These are phyloP conservation scores for Lepisosteus oculatus DNA, from an alignment of 2,113 vertebrate genomes.

Conservation along the genomic window DNA sequence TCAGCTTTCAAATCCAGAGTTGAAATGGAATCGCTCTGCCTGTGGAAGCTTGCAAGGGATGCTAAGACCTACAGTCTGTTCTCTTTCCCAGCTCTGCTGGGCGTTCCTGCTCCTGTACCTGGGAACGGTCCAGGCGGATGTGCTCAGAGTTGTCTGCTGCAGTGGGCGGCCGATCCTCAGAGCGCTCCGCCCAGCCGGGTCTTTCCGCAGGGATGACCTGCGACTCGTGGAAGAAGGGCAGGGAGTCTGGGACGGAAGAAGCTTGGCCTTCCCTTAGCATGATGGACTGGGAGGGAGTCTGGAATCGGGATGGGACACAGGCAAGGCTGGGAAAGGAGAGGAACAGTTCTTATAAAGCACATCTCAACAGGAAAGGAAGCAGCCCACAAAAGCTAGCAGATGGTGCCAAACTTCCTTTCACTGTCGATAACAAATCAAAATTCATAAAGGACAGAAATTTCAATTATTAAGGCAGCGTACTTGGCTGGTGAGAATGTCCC, in stretches of 20 bases:
- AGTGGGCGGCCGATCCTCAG: slow-evolving; percentile 59
- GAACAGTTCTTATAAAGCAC: slow-evolving; percentile 18
- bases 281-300: slow-evolving; percentile 79
- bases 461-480: slow-evolving; percentile 45
- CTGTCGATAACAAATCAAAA: too few relatives aligned
- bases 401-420: too few relatives aligned
- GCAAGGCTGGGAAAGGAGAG: slow-evolving; percentile 51
- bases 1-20: too few relatives aligned
- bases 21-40: too few relatives aligned
- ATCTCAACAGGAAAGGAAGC: too few relatives aligned
- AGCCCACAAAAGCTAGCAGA: too few relatives aligned
- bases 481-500: slow-evolving; percentile 78
- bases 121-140: slow-evolving; percentile 71
- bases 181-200: slow-evolving; percentile 28
- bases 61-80: too few relatives aligned
- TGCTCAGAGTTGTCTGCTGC: slow-evolving; percentile 68
- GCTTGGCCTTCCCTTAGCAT: slow-evolving; percentile 76
- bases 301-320: slow-evolving; percentile 85
- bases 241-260: slow-evolving; percentile 58
- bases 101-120: slow-evolving; percentile 57
- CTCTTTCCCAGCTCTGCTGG: too few relatives aligned
- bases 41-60: too few relatives aligned
- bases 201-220: slow-evolving; percentile 34
- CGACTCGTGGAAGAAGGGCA: slow-evolving; percentile 57
- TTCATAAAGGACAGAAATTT: too few relatives aligned